Base-by-base conservation (phyloP, 1,140 invertebrate species). In the Coenobita brevimanus region DNA sequence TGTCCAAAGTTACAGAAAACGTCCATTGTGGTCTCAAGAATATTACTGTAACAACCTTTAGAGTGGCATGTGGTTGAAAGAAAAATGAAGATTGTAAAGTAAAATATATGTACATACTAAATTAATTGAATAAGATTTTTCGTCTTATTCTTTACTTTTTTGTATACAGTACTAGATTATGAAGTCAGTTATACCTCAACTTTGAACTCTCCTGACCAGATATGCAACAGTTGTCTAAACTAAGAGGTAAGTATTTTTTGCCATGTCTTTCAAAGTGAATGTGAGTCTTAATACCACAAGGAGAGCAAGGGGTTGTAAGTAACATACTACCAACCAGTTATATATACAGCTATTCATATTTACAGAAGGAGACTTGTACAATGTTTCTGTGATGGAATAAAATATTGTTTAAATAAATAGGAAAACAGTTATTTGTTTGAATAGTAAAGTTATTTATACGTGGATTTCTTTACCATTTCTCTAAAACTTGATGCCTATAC, bases 331-430 rank as follows among this genome's bases (percentile, higher is more conserved):
- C 83, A 85, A 64, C 62, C 64, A 87, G 50, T 80, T 43, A 67
- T 79, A 75, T 80, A 69, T 71, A 57, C 62, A 62, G 43, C 76
- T 43, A 71, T 67, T 67, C 78, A 69, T 71, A 87, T 71, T 30
- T 80, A 81, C 85, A 67, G 76, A 87, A 87, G 64, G 78, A 87
- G 85, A 87, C 76, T 81, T 87, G 85, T 87, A 87, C 85, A 87
- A 87, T 87, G 85, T 87, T 87, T 87, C 85, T 87, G 85, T 87
- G 85, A 87, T 87, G 85, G 85, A 87, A 87, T 87, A 67, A 80
- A 75, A 79, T 85, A 85, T 87, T 87, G 85, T 87, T 87, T 87
- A 87, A 87, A 87, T 87, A 87, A 87, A 86, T 50, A 85, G 54
- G 57, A 78, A 24, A 78, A 85, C n/a, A n/a, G n/a, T n/a, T n/a